Percentiles rank a stretch among this genome's conserved stretches.
Evolutionary conservation across 1,140 invertebrate species (phyloP).

Genomic region (Platyura marginata): DNA sequence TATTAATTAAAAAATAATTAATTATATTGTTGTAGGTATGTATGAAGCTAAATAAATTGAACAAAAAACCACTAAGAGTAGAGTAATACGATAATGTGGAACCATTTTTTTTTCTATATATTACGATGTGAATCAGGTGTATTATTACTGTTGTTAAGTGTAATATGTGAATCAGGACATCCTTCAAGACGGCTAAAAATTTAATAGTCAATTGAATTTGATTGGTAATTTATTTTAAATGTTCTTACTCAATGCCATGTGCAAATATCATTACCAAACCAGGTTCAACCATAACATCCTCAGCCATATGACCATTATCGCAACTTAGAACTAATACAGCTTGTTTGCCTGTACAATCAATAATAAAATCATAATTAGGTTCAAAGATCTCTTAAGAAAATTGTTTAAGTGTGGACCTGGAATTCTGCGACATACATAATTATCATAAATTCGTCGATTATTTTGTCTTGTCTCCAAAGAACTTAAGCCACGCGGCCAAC

Average conservation of each 20-base stretch:
- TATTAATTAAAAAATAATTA: too few relatives aligned
- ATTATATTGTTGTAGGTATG: too few relatives aligned
- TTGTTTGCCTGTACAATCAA: conserved; percentile 40
- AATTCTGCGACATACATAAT: conserved; percentile 84
- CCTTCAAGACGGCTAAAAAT: not conserved
- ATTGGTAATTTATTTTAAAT: too few relatives aligned
- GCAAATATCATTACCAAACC: conserved; percentile 98
- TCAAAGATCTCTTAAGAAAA: not conserved
- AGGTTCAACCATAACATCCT: conserved; percentile 89
- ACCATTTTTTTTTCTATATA: too few relatives aligned
- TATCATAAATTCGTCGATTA: conserved; percentile 74
- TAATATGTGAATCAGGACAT: not conserved
- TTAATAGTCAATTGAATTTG: too few relatives aligned
- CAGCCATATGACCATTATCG: conserved; percentile 87
- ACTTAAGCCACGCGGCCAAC: conserved; percentile 82
- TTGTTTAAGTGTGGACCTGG: conserved; percentile 34
- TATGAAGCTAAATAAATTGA: too few relatives aligned
- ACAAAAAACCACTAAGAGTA: too few relatives aligned
- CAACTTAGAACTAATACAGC: conserved; percentile 86
- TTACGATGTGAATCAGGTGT: not conserved
- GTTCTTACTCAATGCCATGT: conserved; percentile 83
- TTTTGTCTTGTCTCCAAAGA: conserved; percentile 86
- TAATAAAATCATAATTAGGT: conserved; percentile 1
- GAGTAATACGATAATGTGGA: too few relatives aligned
- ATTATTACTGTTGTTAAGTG: not conserved